Conservation (phyloP, 2,113 vertebrate genomes). For the Burhinus oedicnemus region DNA sequence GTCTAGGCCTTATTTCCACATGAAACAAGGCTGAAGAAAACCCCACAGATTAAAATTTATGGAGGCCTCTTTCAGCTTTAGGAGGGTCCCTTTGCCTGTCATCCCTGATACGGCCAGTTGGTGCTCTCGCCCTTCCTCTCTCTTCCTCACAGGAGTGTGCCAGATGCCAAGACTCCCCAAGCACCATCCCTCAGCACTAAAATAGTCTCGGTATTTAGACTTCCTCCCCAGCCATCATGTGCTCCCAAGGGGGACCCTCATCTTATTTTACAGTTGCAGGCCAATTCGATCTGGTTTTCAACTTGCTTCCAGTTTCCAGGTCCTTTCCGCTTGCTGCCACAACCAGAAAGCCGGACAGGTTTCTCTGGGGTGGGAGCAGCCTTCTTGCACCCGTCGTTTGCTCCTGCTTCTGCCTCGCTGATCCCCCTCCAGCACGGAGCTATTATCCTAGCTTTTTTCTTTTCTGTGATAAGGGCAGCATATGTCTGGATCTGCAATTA, state of each 20-base stretch:
- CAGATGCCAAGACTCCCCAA: neutral
- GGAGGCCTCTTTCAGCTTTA: neutral
- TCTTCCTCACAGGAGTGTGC: neutral
- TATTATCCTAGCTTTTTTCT: neutral
- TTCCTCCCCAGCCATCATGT: neutral
- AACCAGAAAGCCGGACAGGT: neutral
- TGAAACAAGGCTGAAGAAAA: neutral
- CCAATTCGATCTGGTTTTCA: neutral
- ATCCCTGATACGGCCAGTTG: neutral
- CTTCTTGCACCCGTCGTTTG: neutral
- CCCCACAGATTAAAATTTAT: neutral
- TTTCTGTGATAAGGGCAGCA: constrained; percentile 25
- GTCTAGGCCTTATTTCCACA: neutral
- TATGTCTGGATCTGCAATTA: constrained; percentile 46
- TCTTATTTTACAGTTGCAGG: neutral
- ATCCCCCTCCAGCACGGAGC: neutral
- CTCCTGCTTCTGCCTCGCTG: neutral
- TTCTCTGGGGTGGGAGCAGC: neutral
- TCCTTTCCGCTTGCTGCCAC: neutral
- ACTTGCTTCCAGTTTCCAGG: neutral
- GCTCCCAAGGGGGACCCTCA: neutral
- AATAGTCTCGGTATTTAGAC: neutral
- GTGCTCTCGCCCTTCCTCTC: neutral
- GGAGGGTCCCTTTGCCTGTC: neutral
- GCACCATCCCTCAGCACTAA: neutral